Conservation (phyloP, 2,797 vertebrate genomes). For the Meda fulgida region DNA sequence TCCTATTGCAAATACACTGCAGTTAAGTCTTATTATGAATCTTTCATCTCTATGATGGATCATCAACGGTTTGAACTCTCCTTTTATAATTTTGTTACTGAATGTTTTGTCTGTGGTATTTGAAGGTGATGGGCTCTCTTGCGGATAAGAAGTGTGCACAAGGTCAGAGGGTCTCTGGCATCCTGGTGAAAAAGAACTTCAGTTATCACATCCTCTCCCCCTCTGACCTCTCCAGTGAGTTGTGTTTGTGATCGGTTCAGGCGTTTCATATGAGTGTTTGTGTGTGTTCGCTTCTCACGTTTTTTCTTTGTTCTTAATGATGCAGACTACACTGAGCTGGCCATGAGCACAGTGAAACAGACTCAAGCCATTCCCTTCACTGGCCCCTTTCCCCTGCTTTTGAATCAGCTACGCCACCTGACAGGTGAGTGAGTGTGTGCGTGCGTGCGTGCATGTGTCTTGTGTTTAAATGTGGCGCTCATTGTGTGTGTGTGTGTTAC, state of each 20-base stretch:
- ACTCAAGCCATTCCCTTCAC: slow-evolving; percentile 90
- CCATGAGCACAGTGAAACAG: slow-evolving; percentile 93
- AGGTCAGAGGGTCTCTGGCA: slow-evolving; percentile 93
- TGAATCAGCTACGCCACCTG: slow-evolving; percentile 86
- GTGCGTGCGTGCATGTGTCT: neutral
- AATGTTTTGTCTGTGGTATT: neutral
- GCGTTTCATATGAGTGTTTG: neutral
- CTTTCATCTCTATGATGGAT: neutral
- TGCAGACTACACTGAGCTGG: slow-evolving; percentile 91
- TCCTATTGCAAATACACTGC: neutral
- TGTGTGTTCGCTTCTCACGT: neutral
- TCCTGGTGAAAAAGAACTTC: slow-evolving; percentile 96
- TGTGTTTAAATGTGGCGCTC: neutral
- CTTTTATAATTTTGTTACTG: neutral
- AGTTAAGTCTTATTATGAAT: neutral
- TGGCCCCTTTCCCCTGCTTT: slow-evolving; percentile 88
- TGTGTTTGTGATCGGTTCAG: neutral
- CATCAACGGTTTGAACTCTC: neutral
- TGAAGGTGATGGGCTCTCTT: slow-evolving; percentile 93
- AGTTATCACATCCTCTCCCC: slow-evolving; percentile 95
- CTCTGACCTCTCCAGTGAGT: slow-evolving; percentile 92
- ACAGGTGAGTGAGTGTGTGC: slow-evolving; percentile 72
- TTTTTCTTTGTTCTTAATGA: neutral
- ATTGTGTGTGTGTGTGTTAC: slow-evolving; percentile 7
- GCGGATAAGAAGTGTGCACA: slow-evolving; percentile 92